Evolutionary conservation across 2,113 vertebrate species (phyloP).

Genomic region (Puma concolor): DNA sequence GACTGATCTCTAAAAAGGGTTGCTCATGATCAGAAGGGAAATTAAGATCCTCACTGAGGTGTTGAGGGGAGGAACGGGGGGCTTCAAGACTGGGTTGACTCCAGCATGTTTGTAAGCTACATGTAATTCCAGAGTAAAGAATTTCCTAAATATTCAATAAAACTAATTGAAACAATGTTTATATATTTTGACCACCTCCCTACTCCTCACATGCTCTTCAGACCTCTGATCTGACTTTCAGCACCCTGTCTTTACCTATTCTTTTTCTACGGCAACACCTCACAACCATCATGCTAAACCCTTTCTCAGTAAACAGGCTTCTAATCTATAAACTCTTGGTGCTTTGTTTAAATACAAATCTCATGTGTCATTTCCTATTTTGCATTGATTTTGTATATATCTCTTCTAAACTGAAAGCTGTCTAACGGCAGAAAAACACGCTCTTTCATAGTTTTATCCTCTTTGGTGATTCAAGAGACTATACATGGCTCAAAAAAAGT

Average conservation of each 20-base stretch:
- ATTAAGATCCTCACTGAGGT: background rate
- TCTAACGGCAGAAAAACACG: background rate
- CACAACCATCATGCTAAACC: background rate
- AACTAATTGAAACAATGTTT: background rate
- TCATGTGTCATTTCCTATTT: background rate
- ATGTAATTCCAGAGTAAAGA: background rate
- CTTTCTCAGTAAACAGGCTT: background rate
- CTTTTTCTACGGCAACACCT: background rate
- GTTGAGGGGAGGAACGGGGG: background rate
- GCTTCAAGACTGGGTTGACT: background rate
- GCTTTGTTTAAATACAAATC: background rate
- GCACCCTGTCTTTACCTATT: background rate
- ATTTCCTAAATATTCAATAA: background rate
- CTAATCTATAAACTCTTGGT: background rate
- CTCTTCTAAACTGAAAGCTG: background rate
- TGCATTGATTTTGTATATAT: background rate
- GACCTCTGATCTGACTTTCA: background rate
- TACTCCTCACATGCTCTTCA: background rate
- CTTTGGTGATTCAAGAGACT: background rate
- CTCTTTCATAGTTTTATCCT: background rate
- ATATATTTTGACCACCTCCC: background rate
- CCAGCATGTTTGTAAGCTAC: background rate
- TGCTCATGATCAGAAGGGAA: background rate
- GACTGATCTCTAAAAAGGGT: background rate
- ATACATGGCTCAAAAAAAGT: background rate